phyloP scores from a whole-genome alignment of 2,797 vertebrate genomes.

The Chaenodraco wilsoni region DNA sequence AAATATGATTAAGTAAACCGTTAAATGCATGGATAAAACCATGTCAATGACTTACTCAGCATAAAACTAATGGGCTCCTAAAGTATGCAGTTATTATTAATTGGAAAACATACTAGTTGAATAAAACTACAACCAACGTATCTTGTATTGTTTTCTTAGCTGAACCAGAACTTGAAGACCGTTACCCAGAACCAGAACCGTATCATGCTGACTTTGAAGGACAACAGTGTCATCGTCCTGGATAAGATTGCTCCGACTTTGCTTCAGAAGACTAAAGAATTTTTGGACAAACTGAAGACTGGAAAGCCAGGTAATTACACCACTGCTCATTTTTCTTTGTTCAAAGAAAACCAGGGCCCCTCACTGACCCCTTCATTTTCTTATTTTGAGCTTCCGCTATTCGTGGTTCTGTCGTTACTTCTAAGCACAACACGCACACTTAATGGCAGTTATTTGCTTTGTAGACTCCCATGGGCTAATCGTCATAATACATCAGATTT shows the following conservation, averaged over 20 bases:
- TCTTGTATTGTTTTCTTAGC: conserved; percentile 73
- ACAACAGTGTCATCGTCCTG: conserved; percentile 88
- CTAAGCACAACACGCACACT: no score
- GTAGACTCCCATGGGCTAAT: no score
- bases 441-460: no score
- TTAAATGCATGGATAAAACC: background rate
- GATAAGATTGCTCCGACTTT: conserved; percentile 88
- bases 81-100: background rate
- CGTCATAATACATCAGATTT: no score
- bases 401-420: no score
- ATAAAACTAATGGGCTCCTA: background rate
- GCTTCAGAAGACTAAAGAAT: conserved; percentile 90
- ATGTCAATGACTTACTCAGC: background rate
- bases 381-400: no score
- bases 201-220: conserved; percentile 91
- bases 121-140: background rate
- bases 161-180: conserved; percentile 95
- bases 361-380: no score
- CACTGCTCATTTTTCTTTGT: background rate
- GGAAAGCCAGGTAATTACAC: conserved; percentile 86
- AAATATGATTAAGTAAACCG: background rate
- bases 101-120: background rate
- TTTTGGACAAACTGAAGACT: conserved; percentile 90
- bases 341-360: background rate
- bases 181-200: conserved; percentile 84